Evolutionary conservation across 2,113 vertebrate species (phyloP).

Genomic region (Trematocara nigrifrons): DNA sequence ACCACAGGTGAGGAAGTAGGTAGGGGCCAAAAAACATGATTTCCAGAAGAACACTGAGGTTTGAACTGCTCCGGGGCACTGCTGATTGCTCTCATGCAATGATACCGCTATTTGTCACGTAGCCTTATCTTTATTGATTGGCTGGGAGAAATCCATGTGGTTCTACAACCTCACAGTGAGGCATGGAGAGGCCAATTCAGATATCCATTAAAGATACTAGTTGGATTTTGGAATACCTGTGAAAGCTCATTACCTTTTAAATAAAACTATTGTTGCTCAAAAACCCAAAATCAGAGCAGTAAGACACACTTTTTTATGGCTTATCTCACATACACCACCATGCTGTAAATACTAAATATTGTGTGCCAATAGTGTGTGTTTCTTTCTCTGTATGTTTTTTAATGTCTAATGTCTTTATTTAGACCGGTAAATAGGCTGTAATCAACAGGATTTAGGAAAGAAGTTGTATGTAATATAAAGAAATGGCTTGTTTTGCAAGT

Average conservation of each 20-base stretch:
- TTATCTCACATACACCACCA: not conserved
- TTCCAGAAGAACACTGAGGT: not conserved
- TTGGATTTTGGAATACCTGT: not conserved
- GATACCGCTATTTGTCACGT: not conserved
- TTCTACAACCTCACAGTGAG: not conserved
- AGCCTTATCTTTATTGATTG: not conserved
- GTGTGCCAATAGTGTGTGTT: not conserved
- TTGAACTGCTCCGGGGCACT: not conserved
- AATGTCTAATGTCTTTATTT: not conserved
- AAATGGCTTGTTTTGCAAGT: not conserved
- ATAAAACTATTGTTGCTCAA: not conserved
- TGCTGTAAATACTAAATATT: not conserved
- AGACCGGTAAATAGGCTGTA: not conserved
- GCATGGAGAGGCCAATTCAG: not conserved
- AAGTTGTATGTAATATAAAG: not conserved
- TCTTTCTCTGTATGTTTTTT: not conserved
- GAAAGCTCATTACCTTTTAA: not conserved
- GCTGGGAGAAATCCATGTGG: not conserved
- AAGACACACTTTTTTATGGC: not conserved
- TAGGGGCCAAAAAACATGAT: not conserved
- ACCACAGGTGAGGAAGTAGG: not conserved
- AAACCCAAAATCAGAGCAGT: not conserved
- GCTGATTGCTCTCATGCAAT: not conserved
- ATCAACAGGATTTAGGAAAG: not conserved
- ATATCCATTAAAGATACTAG: not conserved